Base-by-base conservation (phyloP, 2,888 invertebrate genomes). In the Pristionchus exspectatus region DNA sequence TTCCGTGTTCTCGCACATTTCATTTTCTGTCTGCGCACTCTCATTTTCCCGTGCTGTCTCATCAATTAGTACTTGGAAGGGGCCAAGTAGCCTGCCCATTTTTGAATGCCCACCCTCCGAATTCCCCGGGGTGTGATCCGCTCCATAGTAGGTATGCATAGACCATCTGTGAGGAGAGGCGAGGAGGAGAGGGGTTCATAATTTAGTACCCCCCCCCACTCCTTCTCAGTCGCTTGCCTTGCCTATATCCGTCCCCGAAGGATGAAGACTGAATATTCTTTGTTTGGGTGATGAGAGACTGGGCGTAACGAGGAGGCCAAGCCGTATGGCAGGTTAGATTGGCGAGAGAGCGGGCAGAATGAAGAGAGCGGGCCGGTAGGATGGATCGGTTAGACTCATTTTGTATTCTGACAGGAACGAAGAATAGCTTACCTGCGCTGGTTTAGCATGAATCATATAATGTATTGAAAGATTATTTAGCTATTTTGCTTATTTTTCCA, bases 121-220 rank as follows among this genome's bases (percentile, higher is more conserved):
- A 50, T 50, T 81, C 81, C 81, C 81, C 3, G n/a, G 81, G 81
- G 81, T 81, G 81, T 81, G 81, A 81, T 81, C 21, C 3, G 77
- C 69, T 2, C 81, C n/a, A 21, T 12, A 10, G n/a, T 24, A 16
- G n/a, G 81, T 81, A 81, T 81, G 81, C 81, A 81, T 81, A 21
- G 81, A 81, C 81, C 81, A 81, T 81, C 44, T 81, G 81, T 44
- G 50, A 12, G 50, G 10, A 9, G 44, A 50, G 44, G 44, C 44
- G 44, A 50, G 44, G 44, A 50, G 30, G 24, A 69, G 30, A 4
- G 30, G 33, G 81, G 81, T 50, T 81, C 81, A 81, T 81, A 81
- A 81, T 81, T 81, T 81, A 81, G 81, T 54, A 50, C 38, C 30
- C 69, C 44, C 77, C 18, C 30, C 69, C 30, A 21, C 33, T 38